These are phyloP conservation scores for Cordylochernes scorpioides DNA, from an alignment of 2,888 invertebrate species.

Conservation along the genomic window DNA sequence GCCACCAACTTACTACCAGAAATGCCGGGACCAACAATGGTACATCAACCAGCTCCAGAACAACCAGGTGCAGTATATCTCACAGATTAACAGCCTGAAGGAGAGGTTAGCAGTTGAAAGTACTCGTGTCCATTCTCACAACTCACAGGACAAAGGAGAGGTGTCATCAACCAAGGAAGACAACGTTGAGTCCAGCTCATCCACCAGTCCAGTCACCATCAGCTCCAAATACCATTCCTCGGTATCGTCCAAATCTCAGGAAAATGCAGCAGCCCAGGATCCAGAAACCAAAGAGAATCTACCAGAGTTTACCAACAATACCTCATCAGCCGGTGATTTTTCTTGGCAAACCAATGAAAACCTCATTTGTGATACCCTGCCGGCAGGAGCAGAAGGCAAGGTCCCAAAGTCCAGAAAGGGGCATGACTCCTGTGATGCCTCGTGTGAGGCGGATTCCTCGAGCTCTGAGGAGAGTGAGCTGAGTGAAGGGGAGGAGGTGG, in stretches of 20 bases:
- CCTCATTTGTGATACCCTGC: background rate
- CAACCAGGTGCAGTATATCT: constrained; percentile 47
- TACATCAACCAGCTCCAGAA: constrained; percentile 57
- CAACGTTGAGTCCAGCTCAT: too few species aligned
- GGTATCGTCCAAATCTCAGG: too few species aligned
- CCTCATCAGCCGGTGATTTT: too few species aligned
- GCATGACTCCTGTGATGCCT: constrained; percentile 11
- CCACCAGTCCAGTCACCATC: too few species aligned
- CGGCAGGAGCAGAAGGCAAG: background rate
- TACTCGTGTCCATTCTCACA: constrained; percentile 16
- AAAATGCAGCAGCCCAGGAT: too few species aligned
- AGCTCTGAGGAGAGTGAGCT: constrained; percentile 10
- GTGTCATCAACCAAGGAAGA: too few species aligned
- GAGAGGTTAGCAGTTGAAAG: constrained; percentile 30
- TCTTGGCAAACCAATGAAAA: too few species aligned
- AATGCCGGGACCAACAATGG: constrained; percentile 75
- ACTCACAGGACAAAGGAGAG: too few species aligned
- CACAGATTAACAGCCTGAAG: constrained; percentile 57
- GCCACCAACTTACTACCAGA: constrained; percentile 73
- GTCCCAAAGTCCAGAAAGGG: background rate
- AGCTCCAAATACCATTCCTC: too few species aligned
- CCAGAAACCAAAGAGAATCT: too few species aligned
- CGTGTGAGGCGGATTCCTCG: constrained; percentile 12
- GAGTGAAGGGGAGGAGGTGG: constrained; percentile 5
- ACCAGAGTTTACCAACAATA: too few species aligned